phyloP scores from a whole-genome alignment of 2,113 vertebrate genomes.

The Crotalus horridus region DNA sequence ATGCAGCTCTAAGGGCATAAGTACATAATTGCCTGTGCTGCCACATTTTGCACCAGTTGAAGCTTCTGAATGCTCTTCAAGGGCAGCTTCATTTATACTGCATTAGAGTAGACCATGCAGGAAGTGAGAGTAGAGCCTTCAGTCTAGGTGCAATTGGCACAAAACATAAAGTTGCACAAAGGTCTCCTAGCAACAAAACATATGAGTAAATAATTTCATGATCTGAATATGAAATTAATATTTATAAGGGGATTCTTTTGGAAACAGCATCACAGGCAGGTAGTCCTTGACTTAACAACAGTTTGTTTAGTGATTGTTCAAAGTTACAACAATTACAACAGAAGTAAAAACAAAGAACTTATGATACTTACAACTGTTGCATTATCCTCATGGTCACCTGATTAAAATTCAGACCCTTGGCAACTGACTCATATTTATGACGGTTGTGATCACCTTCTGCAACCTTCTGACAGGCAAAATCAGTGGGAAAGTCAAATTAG shows the following conservation, averaged over 20 bases:
- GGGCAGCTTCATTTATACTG: neutral
- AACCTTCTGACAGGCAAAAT: neutral
- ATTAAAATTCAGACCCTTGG: neutral
- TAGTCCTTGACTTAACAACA: neutral
- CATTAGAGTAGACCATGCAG: neutral
- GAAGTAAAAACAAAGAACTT: neutral
- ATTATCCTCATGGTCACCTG: neutral
- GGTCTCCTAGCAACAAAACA: neutral
- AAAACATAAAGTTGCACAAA: neutral
- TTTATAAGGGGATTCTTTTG: neutral
- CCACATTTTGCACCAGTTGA: neutral
- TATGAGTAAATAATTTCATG: neutral
- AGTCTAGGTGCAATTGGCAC: neutral
- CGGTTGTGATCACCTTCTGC: neutral
- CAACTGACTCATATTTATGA: neutral
- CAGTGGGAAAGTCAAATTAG: neutral
- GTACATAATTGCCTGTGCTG: neutral
- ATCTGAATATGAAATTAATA: neutral
- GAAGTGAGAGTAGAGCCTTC: neutral
- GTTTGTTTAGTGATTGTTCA: neutral
- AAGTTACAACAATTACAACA: neutral
- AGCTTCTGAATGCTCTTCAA: neutral
- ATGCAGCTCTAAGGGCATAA: neutral
- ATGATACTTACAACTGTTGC: neutral
- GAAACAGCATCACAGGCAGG: neutral